Base-by-base conservation (phyloP, 1,140 invertebrate genomes). In the Sinella curviseta region DNA sequence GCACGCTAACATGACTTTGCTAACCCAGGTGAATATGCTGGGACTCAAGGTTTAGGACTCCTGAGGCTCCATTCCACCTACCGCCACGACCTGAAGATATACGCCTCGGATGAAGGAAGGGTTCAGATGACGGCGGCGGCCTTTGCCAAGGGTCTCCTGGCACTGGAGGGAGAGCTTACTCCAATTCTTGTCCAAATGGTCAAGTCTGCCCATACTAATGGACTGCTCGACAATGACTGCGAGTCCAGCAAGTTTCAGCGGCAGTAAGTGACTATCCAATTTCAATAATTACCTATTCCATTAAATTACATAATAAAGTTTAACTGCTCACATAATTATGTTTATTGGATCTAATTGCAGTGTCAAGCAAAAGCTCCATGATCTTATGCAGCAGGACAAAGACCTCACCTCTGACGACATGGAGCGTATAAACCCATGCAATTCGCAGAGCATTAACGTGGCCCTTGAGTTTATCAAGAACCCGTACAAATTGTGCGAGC, bases 161-260 rank as follows among this genome's bases (percentile, higher is more conserved):
- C 98, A 0, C 86, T 99, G 39, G 98, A 99, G 88, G 98, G 98
- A 14, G 97, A 99, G 88, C 88, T 99, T 1, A 98, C 98, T 0
- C 98, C 98, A 0, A 99, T 99, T 86, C 88, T 99, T 20, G 97
- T 99, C 17, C 98, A 99, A 88, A 99, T 99, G 98, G 98, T 99
- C 0, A 99, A 99, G 87, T 97, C 83, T 16, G 83, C 97, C 0
- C 99, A 99, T 85, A 99, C 97, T 0, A 99, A 99, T 88, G 97
- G 98, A 1, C 87, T 99, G 16, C 87, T 99, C 33, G 98, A 99
- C 86, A 98, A 99, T 86, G 97, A 99, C 86, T 97, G 96, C 85
- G 97, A 98, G 87, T 96, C 95, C 28, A 95, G 94, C 84, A 98
- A 98, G 88, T 95, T 94, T 86, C 96, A 98, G 86, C 95, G 96